A percentile compares a stretch with the other conserved stretches of the same genome.
Conservation (phyloP, 2,113 vertebrate species). For the Oreochromis tanganicae region DNA sequence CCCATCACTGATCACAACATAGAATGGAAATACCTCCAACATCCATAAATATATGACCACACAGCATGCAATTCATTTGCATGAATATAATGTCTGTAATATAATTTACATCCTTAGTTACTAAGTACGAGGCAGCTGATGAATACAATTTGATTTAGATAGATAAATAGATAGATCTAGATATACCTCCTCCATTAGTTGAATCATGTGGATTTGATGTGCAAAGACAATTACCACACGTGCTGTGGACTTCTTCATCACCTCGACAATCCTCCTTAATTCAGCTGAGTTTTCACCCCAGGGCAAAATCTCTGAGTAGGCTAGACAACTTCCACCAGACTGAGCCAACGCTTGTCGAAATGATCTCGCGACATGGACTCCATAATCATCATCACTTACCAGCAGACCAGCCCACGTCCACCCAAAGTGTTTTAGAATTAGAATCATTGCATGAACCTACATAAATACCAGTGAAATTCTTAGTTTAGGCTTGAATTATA, state of each 20-base stretch:
- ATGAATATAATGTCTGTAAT: neutral
- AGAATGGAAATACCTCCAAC: neutral
- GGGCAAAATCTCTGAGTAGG: conserved; percentile 36
- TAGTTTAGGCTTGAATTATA: neutral
- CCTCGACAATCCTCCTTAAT: neutral
- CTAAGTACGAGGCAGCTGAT: neutral
- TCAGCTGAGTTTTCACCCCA: conserved; percentile 18
- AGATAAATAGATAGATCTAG: neutral
- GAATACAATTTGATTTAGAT: neutral
- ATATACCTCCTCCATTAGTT: conserved; percentile 36
- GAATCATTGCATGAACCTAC: conserved; percentile 23
- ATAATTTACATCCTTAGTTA: neutral
- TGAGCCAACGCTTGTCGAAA: conserved; percentile 4
- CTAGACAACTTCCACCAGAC: conserved; percentile 24
- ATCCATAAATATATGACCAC: neutral
- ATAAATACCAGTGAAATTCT: neutral
- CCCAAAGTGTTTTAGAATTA: conserved; percentile 9
- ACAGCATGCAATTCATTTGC: neutral
- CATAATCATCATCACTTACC: conserved; percentile 24
- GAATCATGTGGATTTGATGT: conserved; percentile 25
- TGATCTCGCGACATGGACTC: conserved; percentile 6
- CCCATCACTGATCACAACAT: neutral
- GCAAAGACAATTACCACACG: conserved; percentile 30
- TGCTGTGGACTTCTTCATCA: conserved; percentile 22
- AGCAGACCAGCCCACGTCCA: conserved; percentile 10